These are phyloP conservation scores for Salvelinus sp. DNA, from an alignment of 2,113 vertebrate species.

Conservation along the genomic window DNA sequence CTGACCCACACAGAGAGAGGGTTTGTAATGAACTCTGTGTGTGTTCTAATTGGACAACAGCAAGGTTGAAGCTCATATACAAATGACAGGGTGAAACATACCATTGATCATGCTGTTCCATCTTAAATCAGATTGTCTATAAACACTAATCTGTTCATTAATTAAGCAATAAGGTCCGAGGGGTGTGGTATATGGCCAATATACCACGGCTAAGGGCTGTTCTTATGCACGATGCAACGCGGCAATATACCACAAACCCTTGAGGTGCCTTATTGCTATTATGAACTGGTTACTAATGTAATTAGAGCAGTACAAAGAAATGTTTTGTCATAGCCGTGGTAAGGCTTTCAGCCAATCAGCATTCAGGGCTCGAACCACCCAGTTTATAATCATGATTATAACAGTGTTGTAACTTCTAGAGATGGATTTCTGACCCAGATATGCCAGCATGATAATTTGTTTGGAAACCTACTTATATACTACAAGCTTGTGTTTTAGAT, in stretches of 20 bases:
- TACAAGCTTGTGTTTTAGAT: not conserved
- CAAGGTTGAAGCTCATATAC: slow-evolving; percentile 11
- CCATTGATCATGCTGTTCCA: not conserved
- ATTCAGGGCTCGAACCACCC: too few species aligned
- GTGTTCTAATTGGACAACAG: slow-evolving; percentile 21
- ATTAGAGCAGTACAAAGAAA: too few species aligned
- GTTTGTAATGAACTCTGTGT: slow-evolving; percentile 11
- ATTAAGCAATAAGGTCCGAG: not conserved
- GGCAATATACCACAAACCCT: too few species aligned
- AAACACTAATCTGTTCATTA: not conserved
- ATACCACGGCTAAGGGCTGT: too few species aligned
- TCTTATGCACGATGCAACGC: too few species aligned
- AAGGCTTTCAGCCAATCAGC: too few species aligned
- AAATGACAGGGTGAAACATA: not conserved
- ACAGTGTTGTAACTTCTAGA: not conserved
- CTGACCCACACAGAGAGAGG: slow-evolving; percentile 33
- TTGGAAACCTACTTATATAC: not conserved
- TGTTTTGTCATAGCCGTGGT: too few species aligned
- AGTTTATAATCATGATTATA: not conserved
- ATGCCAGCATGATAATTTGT: slow-evolving; percentile 1
- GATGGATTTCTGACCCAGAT: not conserved
- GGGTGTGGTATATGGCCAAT: too few species aligned
- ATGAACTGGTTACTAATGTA: too few species aligned
- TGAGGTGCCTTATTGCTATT: too few species aligned
- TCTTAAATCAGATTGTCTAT: too few species aligned